Percentiles rank a stretch among this genome's conserved stretches.
phyloP scores from a whole-genome alignment of 2,113 vertebrate genomes.

The Dicrurus megarhynchus region DNA sequence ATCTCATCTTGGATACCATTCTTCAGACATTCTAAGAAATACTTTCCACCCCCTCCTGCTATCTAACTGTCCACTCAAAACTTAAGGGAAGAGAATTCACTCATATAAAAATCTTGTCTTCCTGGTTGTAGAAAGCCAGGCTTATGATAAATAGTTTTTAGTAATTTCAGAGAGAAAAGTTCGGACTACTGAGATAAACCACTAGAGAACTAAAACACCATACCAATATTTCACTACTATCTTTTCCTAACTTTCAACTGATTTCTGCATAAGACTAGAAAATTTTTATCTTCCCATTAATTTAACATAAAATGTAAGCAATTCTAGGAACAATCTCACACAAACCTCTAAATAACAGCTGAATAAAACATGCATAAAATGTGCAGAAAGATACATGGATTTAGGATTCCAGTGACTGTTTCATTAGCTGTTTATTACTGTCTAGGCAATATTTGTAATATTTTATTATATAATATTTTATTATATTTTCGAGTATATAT shows the following conservation, averaged over 20 bases:
- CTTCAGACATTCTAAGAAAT: not conserved
- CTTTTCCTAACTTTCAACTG: not conserved
- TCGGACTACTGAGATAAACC: not conserved
- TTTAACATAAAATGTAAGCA: not conserved
- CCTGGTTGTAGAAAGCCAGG: not conserved
- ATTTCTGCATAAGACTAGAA: not conserved
- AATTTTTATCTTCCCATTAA: not conserved
- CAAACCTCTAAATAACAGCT: not conserved
- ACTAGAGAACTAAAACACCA: not conserved
- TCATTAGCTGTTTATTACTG: conserved; percentile 41
- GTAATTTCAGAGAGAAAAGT: not conserved
- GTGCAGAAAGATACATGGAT: not conserved
- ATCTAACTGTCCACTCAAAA: not conserved
- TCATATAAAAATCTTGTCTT: not conserved
- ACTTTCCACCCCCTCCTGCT: not conserved
- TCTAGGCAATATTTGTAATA: not conserved
- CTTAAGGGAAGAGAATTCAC: not conserved
- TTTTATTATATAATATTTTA: no score
- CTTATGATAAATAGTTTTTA: not conserved
- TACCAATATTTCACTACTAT: not conserved
- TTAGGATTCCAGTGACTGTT: conserved; percentile 20
- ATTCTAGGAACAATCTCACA: not conserved
- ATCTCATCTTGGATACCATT: not conserved
- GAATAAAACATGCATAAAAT: conserved; percentile 10
- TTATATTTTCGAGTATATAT: not conserved